Percentiles rank a stretch among this genome's conserved stretches.
Conservation (phyloP, 1,140 invertebrate species). For the Drosophila subpulchrella region DNA sequence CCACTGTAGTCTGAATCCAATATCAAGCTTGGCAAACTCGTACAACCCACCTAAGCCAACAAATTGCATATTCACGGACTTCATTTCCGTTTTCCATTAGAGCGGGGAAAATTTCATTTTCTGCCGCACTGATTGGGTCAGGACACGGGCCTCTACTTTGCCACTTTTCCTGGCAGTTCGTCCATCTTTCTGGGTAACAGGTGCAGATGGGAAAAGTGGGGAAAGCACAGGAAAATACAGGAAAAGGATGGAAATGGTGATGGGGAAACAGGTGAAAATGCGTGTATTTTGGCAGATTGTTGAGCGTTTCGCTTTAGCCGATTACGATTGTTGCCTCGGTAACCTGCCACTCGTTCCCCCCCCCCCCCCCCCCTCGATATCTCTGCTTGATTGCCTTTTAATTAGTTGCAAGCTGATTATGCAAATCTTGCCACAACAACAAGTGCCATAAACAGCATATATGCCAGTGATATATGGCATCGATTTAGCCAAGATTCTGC, state of each 20-base stretch:
- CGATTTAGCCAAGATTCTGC: conserved; percentile 32
- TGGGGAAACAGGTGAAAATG: conserved; percentile 50
- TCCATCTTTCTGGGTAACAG: conserved; percentile 45
- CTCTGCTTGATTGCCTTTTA: conserved; percentile 65
- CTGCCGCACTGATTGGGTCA: conserved; percentile 63
- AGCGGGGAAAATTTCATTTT: conserved; percentile 61
- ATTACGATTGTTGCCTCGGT: conserved; percentile 12
- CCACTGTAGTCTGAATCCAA: conserved; percentile 6
- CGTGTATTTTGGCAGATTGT: conserved; percentile 36
- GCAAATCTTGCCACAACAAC: conserved; percentile 47
- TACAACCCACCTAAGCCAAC: neutral
- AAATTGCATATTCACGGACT: conserved; percentile 46
- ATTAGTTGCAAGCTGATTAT: conserved; percentile 77
- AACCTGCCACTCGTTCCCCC: neutral
- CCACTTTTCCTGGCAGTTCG: conserved; percentile 17
- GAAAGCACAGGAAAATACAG: neutral
- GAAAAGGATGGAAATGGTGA: conserved; percentile 4
- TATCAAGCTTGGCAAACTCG: neutral
- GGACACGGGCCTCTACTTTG: conserved; percentile 4
- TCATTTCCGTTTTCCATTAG: conserved; percentile 68
- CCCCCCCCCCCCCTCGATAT: neutral
- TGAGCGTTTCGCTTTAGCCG: conserved; percentile 34
- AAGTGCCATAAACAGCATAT: conserved; percentile 37
- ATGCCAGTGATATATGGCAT: conserved; percentile 57
- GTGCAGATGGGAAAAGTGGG: conserved; percentile 18